A percentile compares a stretch with the other conserved stretches of the same genome.
These are phyloP conservation scores for Polypterus senegalus DNA, from an alignment of 2,113 vertebrate genomes.

Conservation along the genomic window DNA sequence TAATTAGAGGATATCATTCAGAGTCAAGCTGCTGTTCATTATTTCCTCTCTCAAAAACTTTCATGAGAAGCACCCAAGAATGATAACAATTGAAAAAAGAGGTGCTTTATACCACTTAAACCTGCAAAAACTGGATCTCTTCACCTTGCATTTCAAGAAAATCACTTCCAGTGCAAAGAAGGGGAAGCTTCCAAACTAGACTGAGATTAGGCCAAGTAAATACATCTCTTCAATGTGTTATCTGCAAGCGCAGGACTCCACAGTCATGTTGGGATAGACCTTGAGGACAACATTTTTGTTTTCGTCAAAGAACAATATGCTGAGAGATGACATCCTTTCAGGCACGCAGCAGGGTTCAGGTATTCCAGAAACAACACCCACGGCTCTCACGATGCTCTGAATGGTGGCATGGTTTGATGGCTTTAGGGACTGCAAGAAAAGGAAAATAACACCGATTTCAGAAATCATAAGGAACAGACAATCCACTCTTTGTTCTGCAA, in stretches of 20 bases:
- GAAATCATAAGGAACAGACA: no score
- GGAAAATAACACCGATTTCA: background rate
- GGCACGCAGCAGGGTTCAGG: constrained; percentile 93
- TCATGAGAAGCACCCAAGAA: no score
- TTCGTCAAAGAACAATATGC: constrained; percentile 90
- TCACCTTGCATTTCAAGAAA: constrained; percentile 21
- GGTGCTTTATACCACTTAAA: background rate
- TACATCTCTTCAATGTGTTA: constrained; percentile 31
- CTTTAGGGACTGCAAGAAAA: constrained; percentile 64
- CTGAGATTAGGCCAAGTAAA: constrained; percentile 10
- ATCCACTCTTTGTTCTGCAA: no score
- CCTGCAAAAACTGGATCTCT: background rate
- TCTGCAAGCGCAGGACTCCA: constrained; percentile 88
- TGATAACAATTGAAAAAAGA: no score
- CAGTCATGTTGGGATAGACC: constrained; percentile 95
- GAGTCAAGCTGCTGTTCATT: no score
- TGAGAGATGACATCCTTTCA: constrained; percentile 89
- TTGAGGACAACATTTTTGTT: constrained; percentile 93
- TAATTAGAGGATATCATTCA: no score
- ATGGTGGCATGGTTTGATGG: constrained; percentile 95
- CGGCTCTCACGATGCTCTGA: constrained; percentile 90
- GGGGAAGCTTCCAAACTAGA: constrained; percentile 17
- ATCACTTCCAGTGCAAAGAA: constrained; percentile 39
- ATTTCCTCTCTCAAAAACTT: no score
- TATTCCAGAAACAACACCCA: constrained; percentile 76